A percentile compares a stretch with the other conserved stretches of the same genome.
Evolutionary conservation across 1,140 invertebrate genomes (phyloP).

Genomic region (Lepidurus arcticus): DNA sequence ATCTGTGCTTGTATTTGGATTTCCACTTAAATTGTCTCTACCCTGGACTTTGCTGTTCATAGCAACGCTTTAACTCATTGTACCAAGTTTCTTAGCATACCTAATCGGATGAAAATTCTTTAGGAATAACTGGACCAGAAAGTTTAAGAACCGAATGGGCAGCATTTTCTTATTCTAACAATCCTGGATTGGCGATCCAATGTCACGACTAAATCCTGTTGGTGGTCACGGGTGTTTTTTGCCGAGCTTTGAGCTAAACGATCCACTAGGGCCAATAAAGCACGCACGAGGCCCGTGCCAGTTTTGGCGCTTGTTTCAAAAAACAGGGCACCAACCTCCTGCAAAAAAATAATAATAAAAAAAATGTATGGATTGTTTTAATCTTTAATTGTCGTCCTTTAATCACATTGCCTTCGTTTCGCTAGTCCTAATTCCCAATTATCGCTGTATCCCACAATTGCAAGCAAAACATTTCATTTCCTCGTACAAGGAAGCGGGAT

Average conservation of each 20-base stretch:
- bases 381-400: no score
- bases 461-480: constrained; percentile 21
- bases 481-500: background rate
- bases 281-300: constrained; percentile 1
- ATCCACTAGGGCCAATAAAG: constrained; percentile 22
- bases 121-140: background rate
- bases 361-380: no score
- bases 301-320: constrained; percentile 28
- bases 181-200: background rate
- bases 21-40: no score
- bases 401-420: no score
- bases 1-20: no score
- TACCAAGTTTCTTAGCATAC: background rate
- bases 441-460: constrained; percentile 30
- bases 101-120: background rate
- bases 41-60: no score
- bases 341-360: background rate
- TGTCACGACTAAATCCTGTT: background rate
- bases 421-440: no score
- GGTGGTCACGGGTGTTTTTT: background rate
- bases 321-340: constrained; percentile 17
- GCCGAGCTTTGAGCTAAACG: background rate
- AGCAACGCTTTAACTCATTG: no score
- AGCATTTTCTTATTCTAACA: background rate
- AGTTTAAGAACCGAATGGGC: background rate